A percentile compares a stretch with the other conserved stretches of the same genome.
Evolutionary conservation across 1,140 invertebrate genomes (phyloP).

Genomic region (Papilio helenus): DNA sequence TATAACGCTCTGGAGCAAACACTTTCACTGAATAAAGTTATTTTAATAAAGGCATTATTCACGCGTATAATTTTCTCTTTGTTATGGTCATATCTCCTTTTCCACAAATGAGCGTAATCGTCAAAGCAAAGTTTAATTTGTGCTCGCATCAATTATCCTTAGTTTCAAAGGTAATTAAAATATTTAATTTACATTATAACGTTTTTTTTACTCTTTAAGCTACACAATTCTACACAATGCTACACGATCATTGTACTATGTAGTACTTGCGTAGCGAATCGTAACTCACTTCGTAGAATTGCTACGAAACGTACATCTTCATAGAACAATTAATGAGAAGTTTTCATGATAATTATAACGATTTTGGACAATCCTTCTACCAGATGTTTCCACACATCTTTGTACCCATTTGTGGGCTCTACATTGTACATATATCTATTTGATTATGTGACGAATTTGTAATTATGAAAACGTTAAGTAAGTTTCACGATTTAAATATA

Average conservation of each 20-base stretch:
- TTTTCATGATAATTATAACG: not conserved
- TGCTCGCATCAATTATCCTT: too few species aligned
- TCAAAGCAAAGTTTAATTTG: not conserved
- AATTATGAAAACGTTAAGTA: too few species aligned
- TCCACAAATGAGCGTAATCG: not conserved
- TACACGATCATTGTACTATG: not conserved
- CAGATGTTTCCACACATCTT: not conserved
- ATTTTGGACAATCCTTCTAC: not conserved
- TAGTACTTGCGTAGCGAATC: not conserved
- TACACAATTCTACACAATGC: not conserved
- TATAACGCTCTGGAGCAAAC: constrained; percentile 7
- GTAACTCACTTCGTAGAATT: not conserved
- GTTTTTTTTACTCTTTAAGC: not conserved
- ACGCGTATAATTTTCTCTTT: not conserved
- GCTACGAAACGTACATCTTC: not conserved
- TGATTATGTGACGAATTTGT: too few species aligned
- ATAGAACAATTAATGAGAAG: not conserved
- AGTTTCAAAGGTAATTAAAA: too few species aligned
- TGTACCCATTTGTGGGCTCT: not conserved
- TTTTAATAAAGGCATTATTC: not conserved
- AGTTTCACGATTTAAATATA: not conserved
- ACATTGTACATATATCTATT: not conserved
- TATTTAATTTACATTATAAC: too few species aligned
- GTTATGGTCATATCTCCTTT: not conserved
- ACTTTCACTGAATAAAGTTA: constrained; percentile 5